Evolutionary conservation across 2,888 invertebrate species (phyloP), one percentile per base, ranked within the genome.

Genomic region (Chrysina gloriosa): DNA sequence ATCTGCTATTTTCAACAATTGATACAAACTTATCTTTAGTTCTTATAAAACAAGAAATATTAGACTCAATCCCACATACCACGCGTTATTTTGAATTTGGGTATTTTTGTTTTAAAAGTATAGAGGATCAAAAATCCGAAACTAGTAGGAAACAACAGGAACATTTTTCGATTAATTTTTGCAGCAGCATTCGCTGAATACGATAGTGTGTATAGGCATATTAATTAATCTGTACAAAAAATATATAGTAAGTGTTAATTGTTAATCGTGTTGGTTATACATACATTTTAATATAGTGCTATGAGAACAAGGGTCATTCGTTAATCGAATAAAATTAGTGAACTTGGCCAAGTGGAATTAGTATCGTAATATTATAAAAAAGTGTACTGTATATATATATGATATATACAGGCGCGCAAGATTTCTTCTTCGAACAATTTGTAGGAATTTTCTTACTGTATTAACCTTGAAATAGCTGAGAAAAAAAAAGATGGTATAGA

Each of bases 271-370:
- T 50, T 36, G 56, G 63, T 63, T 63, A 63, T 50, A 23, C n/a
- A n/a, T n/a, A n/a, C 34, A 61, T 69, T 77, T 79, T 78, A 77
- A 79, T 80, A 79, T 78, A 79, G 79, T 79, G 79, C 79, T 75
- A 77, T 76, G 70, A 50, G 78, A 78, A 80, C 79, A 80, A 78
- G 78, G 74, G 54, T 61, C 66, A 63, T 67, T 67, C 67, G 52
- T 61, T 63, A 61, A 50, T 50, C 14, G 50, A 61, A 63, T 67
- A 52, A 71, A 77, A 75, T 78, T 80, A 82, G 82, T 81, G 78
- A 81, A 82, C 83, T 83, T 83, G 83, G 83, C 83, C 83, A 83
- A 81, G 81, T 83, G 83, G 83, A 83, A 81, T 82, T 81, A 82
- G 80, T 81, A 69, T 73, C 74, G 70, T 67, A 66, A 42, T 64